A percentile compares a stretch with the other conserved stretches of the same genome.
phyloP scores from a whole-genome alignment of 2,888 invertebrate genomes.

The Tipula lateralis region DNA sequence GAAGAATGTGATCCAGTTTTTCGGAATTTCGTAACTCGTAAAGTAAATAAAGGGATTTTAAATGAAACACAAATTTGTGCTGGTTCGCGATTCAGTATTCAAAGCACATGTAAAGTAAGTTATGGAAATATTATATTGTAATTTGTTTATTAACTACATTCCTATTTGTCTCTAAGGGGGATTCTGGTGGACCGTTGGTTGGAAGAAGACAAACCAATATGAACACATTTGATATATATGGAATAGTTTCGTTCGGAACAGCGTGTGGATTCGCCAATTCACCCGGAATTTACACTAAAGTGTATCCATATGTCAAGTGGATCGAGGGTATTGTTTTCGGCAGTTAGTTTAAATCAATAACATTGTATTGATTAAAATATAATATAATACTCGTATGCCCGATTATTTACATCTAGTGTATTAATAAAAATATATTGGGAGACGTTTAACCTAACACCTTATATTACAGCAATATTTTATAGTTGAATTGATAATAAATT shows the following conservation, averaged over 20 bases:
- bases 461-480: too few species aligned
- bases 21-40: too few species aligned
- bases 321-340: too few species aligned
- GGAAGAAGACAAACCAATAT: conserved; percentile 40
- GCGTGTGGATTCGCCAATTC: conserved; percentile 43
- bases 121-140: not conserved
- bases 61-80: not conserved
- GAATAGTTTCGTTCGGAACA: conserved; percentile 52
- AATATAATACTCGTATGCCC: too few species aligned
- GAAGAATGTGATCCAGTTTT: too few species aligned
- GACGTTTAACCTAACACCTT: too few species aligned
- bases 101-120: not conserved
- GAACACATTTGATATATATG: conserved; percentile 52
- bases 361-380: too few species aligned
- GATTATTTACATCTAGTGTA: too few species aligned
- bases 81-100: not conserved
- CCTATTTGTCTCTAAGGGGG: conserved; percentile 47
- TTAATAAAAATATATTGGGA: too few species aligned
- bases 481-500: too few species aligned
- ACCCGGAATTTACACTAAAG: conserved; percentile 31
- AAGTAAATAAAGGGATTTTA: not conserved
- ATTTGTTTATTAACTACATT: not conserved
- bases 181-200: conserved; percentile 63
- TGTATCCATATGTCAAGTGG: too few species aligned
- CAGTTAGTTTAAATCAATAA: too few species aligned